A percentile compares a stretch with the other conserved stretches of the same genome.
Conservation (phyloP, 2,888 invertebrate genomes). For the Nephrotoma flavescens region DNA sequence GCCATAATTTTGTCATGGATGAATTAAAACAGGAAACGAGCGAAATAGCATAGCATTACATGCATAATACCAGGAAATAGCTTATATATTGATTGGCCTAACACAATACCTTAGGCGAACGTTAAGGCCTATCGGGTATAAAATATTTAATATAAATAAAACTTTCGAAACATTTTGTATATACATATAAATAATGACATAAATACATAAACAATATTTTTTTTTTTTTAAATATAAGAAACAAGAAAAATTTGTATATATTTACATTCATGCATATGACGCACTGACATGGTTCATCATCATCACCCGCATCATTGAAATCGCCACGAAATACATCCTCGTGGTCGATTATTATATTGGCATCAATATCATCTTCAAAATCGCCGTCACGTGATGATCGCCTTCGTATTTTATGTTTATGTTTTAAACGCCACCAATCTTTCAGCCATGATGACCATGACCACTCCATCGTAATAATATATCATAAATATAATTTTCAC, state of each 20-base stretch:
- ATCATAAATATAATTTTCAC: neutral
- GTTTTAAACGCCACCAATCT: slow-evolving; percentile 65
- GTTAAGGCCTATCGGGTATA: neutral
- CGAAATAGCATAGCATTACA: neutral
- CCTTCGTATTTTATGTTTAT: neutral
- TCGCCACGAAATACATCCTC: slow-evolving; percentile 6
- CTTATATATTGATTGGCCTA: neutral
- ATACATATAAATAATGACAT: neutral
- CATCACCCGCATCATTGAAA: slow-evolving; percentile 21
- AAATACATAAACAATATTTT: neutral
- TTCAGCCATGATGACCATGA: slow-evolving; percentile 64
- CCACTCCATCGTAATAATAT: slow-evolving; percentile 48
- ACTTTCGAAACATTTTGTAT: neutral
- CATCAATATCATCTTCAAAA: neutral
- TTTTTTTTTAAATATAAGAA: slow-evolving; percentile 9
- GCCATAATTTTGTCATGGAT: neutral
- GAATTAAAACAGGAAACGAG: neutral
- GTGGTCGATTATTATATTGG: slow-evolving; percentile 6
- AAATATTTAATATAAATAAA: neutral
- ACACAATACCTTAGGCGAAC: neutral
- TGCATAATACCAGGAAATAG: neutral
- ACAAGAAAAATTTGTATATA: slow-evolving; percentile 1
- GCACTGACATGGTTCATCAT: slow-evolving; percentile 59
- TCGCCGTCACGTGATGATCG: neutral
- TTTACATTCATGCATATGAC: slow-evolving; percentile 47